These are phyloP conservation scores for Siphamia tubifer DNA, from an alignment of 2,113 vertebrate species.

Conservation along the genomic window DNA sequence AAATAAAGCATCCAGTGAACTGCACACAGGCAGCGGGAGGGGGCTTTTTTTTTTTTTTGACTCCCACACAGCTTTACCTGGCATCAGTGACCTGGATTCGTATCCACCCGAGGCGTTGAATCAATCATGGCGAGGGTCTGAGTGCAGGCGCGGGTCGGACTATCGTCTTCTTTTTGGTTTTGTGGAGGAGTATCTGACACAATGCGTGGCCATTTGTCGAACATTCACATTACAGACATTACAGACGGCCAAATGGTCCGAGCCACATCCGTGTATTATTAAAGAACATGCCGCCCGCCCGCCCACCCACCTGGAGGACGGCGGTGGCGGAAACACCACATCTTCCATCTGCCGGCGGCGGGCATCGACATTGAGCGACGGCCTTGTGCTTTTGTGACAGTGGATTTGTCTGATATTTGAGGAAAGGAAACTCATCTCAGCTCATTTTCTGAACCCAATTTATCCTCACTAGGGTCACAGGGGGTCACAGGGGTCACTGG, in stretches of 20 bases:
- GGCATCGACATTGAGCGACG: not conserved
- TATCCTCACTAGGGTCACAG: too few relatives aligned
- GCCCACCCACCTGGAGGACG: slow-evolving; percentile 1
- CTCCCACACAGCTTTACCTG: slow-evolving; percentile 2
- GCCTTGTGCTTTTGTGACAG: slow-evolving; percentile 13
- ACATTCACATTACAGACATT: slow-evolving; percentile 53
- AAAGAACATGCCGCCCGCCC: slow-evolving; percentile 21
- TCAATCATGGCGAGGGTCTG: slow-evolving; percentile 2
- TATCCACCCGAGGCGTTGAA: not conserved
- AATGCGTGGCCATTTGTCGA: slow-evolving; percentile 27
- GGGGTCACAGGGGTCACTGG: too few relatives aligned
- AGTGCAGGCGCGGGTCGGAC: not conserved
- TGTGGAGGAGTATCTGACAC: slow-evolving; percentile 27
- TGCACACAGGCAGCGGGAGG: slow-evolving; percentile 31
- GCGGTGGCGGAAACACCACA: not conserved
- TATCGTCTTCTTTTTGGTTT: not conserved
- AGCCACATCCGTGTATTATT: slow-evolving; percentile 14
- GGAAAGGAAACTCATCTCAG: too few relatives aligned
- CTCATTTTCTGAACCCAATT: not conserved
- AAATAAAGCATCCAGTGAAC: slow-evolving; percentile 73
- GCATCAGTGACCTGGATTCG: slow-evolving; percentile 2
- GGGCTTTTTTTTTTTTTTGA: not conserved
- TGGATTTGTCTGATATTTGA: slow-evolving; percentile 8
- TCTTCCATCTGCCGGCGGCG: not conserved
- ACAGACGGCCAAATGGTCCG: not conserved